Evolutionary conservation across 2,113 vertebrate species (phyloP), one percentile per base, ranked within the genome.

Genomic region (Toxotes jaculatrix): DNA sequence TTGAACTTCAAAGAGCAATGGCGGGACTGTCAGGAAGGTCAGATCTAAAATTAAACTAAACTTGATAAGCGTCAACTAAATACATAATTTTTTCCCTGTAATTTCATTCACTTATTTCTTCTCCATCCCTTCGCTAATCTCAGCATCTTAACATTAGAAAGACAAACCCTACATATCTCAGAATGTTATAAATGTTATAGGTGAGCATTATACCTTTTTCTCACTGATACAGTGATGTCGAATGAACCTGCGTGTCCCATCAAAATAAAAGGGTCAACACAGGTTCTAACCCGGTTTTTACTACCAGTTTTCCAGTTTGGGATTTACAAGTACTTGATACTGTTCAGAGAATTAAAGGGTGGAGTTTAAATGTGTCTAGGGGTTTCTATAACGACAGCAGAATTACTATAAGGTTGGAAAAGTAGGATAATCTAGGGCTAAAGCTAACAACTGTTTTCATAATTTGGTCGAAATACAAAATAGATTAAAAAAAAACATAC

Each of bases 21-120:
- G 55, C 0, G 5, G 12, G 66, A 62, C 71, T 67, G 53, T 61
- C 34, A 31, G 32, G 31, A 56, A 7, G 49, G 38, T 59, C 53
- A 10, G 62, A 79, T 73, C 57, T 32, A 16, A 75, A 72, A 62
- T 12, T 27, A 27, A 1, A 27, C 27, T 27, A 27, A 80, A 65
- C 16, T 62, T 12, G n/a, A 76, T 80, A 63, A 68, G 42, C 56
- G 16, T 85, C 79, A 75, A 10, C 61, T 16, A 60, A 70, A 78
- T 76, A 79, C 55, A 70, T 12, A 3, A 2, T 76, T 53, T 76
- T 83, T 32, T 21, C 64, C 1, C 49, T 81, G 36, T 42, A 12
- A 17, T 49, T 79, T 64, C 47, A 65, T 13, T 70, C 21, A 3
- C 1, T 36, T 56, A 43, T 74, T 65, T 38, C 23, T 34, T 71